phyloP scores from a whole-genome alignment of 1,140 invertebrate genomes.

The Callitettix versicolor region DNA sequence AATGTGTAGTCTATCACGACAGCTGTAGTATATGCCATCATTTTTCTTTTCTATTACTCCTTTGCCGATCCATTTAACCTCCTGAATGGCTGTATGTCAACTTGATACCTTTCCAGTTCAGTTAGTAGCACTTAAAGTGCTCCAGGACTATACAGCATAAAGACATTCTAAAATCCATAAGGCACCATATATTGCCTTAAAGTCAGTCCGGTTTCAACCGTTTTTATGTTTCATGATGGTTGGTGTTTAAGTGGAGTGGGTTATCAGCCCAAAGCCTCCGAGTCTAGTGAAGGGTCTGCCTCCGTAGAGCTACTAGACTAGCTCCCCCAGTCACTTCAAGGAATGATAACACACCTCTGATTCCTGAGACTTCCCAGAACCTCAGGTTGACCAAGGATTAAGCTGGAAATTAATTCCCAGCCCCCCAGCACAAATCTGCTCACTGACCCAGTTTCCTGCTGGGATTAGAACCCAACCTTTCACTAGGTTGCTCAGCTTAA shows the following conservation, averaged over 20 bases:
- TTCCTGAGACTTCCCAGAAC: no score
- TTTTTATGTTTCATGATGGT: slow-evolving; percentile 11
- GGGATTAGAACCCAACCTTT: no score
- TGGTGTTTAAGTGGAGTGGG: slow-evolving; percentile 9
- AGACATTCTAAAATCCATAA: slow-evolving; percentile 20
- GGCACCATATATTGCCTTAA: slow-evolving; percentile 2
- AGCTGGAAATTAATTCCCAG: no score
- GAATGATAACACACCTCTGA: no score
- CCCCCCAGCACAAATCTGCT: no score
- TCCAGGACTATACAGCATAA: slow-evolving; percentile 15
- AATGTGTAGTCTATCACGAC: no score
- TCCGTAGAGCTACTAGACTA: no score
- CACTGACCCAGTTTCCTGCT: no score
- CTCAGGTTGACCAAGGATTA: no score
- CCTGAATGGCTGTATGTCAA: slow-evolving; percentile 20
- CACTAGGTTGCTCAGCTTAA: no score
- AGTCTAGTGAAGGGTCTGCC: no score
- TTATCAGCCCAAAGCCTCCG: slow-evolving; percentile 16
- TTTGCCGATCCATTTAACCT: slow-evolving; percentile 15
- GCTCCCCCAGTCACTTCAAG: no score
- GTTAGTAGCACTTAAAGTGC: slow-evolving; percentile 10
- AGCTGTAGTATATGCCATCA: slow-evolving; percentile 1
- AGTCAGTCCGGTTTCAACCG: neutral
- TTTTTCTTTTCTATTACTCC: slow-evolving; percentile 6
- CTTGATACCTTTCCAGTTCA: slow-evolving; percentile 20